Evolutionary conservation across 2,888 invertebrate genomes (phyloP).

Genomic region (Pandemis heparana): DNA sequence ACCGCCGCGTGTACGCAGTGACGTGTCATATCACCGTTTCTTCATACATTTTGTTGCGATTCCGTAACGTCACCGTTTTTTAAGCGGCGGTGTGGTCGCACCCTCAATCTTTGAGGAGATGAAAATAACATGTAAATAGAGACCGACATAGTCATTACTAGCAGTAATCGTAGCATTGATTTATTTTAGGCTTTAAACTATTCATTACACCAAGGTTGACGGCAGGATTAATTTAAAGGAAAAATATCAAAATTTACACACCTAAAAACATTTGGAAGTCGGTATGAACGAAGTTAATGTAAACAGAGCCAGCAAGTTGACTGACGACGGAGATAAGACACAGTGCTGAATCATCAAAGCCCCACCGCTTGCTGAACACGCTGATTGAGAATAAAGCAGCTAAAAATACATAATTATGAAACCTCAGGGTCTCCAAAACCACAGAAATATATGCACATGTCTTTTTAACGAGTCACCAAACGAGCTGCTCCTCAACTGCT

Average conservation of each 20-base stretch:
- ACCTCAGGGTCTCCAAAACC: not conserved
- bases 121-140: too few relatives aligned
- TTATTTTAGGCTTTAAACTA: not conserved
- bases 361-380: conserved; percentile 76
- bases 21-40: too few relatives aligned
- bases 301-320: conserved; percentile 70
- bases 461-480: too few relatives aligned
- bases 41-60: too few relatives aligned
- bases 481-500: too few relatives aligned
- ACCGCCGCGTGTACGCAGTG: too few relatives aligned
- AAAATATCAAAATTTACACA: conserved; percentile 49
- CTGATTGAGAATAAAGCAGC: conserved; percentile 78
- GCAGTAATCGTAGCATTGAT: too few relatives aligned
- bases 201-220: not conserved
- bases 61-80: too few relatives aligned
- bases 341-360: conserved; percentile 74
- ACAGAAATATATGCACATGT: too few relatives aligned
- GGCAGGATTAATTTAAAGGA: not conserved
- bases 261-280: conserved; percentile 79
- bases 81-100: too few relatives aligned
- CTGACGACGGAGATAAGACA: conserved; percentile 76
- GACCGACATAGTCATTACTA: too few relatives aligned
- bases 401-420: conserved; percentile 53
- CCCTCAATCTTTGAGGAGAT: too few relatives aligned
- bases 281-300: conserved; percentile 66